Percentiles rank a stretch among this genome's conserved stretches.
Conservation (phyloP, 2,113 vertebrate genomes). For the Gallinago media region DNA sequence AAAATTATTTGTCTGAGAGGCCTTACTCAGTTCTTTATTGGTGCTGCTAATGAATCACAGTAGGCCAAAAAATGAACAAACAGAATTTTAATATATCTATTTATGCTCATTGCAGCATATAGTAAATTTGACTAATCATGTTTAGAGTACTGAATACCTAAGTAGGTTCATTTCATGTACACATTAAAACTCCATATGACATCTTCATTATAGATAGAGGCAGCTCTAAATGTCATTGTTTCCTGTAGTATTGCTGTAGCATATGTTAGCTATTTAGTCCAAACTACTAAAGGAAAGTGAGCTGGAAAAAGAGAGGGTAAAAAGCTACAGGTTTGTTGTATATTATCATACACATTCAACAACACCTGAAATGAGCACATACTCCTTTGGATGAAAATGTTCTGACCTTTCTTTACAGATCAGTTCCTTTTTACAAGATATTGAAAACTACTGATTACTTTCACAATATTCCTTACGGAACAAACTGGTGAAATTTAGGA, state of each 20-base stretch:
- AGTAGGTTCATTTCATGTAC: not conserved
- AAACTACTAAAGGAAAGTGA: not conserved
- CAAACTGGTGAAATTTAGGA: constrained; percentile 32
- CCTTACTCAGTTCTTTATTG: not conserved
- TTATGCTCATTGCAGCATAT: not conserved
- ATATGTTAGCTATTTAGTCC: not conserved
- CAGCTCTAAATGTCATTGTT: not conserved
- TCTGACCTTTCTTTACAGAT: constrained; percentile 6
- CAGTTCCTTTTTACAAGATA: constrained; percentile 12
- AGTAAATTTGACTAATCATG: not conserved
- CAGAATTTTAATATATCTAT: not conserved
- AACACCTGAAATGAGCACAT: not conserved
- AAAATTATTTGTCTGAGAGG: not conserved
- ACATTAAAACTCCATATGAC: not conserved
- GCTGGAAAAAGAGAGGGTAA: not conserved
- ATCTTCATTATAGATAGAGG: not conserved
- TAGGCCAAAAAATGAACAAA: not conserved
- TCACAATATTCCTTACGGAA: constrained; percentile 9
- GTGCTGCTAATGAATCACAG: not conserved
- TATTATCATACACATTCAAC: not conserved
- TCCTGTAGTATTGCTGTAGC: not conserved
- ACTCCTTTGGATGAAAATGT: not conserved
- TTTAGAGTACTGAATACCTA: not conserved
- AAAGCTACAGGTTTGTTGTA: not conserved
- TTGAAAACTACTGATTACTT: constrained; percentile 19